phyloP scores from a whole-genome alignment of 2,888 invertebrate species.

The Ochropacha duplaris region DNA sequence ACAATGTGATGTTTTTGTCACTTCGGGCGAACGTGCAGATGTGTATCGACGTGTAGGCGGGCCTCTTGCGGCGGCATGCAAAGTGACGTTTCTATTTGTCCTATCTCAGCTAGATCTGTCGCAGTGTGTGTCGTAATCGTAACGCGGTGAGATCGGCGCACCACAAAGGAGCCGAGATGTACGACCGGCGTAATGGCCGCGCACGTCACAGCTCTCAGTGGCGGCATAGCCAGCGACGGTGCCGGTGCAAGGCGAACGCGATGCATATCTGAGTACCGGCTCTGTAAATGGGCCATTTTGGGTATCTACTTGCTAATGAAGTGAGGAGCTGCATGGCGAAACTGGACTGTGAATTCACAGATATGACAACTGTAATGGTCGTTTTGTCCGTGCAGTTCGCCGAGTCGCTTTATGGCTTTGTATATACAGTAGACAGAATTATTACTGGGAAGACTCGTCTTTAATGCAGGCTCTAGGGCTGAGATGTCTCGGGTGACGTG shows the following conservation, averaged over 20 bases:
- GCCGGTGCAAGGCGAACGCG: constrained; percentile 62
- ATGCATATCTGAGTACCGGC: constrained; percentile 78
- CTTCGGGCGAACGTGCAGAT: constrained; percentile 60
- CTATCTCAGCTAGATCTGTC: constrained; percentile 77
- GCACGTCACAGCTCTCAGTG: constrained; percentile 68
- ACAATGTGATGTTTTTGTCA: constrained; percentile 62
- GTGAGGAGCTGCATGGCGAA: constrained; percentile 63
- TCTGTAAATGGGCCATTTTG: constrained; percentile 80
- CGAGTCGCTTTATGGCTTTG: constrained; percentile 58
- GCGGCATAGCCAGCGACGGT: constrained; percentile 29
- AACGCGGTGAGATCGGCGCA: constrained; percentile 71
- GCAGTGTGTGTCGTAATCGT: constrained; percentile 75
- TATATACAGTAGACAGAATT: constrained; percentile 30
- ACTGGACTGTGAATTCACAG: constrained; percentile 70
- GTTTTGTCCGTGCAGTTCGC: constrained; percentile 58
- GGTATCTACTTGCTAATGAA: constrained; percentile 82
- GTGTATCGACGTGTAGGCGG: constrained; percentile 58
- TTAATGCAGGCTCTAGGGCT: constrained; percentile 7
- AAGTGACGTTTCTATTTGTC: constrained; percentile 80
- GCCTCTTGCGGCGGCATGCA: constrained; percentile 67
- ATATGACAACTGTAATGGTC: constrained; percentile 67
- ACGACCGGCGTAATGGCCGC: constrained; percentile 71
- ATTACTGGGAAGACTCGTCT: constrained; percentile 19
- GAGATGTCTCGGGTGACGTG: constrained; percentile 4
- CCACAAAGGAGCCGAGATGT: constrained; percentile 79